Evolutionary conservation across 1,140 invertebrate genomes (phyloP).

Genomic region (Drosophila watanabei): DNA sequence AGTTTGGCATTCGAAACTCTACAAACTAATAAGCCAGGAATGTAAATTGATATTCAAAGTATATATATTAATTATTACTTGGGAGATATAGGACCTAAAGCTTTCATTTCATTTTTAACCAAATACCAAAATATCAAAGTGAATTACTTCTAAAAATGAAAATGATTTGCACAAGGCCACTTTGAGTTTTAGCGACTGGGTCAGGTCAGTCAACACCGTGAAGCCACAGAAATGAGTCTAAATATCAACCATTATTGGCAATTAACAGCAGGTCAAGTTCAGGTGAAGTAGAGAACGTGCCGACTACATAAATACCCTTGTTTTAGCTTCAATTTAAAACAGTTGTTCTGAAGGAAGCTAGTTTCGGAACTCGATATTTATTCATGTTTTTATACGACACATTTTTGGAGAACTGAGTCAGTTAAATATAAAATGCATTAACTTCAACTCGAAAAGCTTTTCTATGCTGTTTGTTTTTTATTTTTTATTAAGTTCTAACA

Average conservation of each 20-base stretch:
- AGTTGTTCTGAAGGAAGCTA: too few relatives aligned
- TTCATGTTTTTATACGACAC: neutral
- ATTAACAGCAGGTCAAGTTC: neutral
- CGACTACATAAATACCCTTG: neutral
- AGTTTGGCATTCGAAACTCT: conserved; percentile 10
- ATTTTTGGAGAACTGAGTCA: too few relatives aligned
- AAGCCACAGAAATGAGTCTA: conserved; percentile 10
- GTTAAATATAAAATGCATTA: neutral
- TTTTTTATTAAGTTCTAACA: neutral
- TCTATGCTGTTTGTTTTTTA: neutral
- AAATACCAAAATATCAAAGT: neutral
- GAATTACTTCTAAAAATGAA: conserved; percentile 6
- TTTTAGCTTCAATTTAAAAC: neutral
- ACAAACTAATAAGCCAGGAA: neutral
- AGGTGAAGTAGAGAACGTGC: neutral
- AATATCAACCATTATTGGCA: conserved; percentile 1
- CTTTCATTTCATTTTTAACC: too few relatives aligned
- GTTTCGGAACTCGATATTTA: neutral
- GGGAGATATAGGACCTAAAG: too few relatives aligned
- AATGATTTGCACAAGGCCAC: conserved; percentile 4
- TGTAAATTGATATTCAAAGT: neutral
- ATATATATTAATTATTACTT: too few relatives aligned
- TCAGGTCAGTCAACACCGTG: conserved; percentile 8
- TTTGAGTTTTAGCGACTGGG: too few relatives aligned
- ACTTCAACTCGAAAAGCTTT: neutral